Evolutionary conservation across 2,797 vertebrate genomes (phyloP).

Genomic region (Sylvia borin): DNA sequence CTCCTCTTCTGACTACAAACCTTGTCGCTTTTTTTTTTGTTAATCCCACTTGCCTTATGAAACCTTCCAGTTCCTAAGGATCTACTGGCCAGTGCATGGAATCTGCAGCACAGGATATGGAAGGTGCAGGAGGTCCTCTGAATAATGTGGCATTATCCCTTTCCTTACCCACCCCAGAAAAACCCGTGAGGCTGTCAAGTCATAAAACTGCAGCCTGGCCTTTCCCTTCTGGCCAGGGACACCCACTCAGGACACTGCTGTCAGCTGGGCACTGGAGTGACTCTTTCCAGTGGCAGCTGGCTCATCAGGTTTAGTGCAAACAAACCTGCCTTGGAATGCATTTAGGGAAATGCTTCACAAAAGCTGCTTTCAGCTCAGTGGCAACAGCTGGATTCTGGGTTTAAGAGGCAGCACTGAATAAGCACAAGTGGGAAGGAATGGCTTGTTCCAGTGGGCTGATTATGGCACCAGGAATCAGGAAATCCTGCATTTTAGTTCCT

Average conservation of each 20-base stretch:
- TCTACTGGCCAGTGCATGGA: background rate
- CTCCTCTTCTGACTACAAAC: background rate
- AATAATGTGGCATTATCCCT: background rate
- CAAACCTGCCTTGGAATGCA: background rate
- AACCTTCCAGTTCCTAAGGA: background rate
- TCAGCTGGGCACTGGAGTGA: background rate
- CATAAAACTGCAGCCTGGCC: background rate
- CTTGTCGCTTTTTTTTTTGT: background rate
- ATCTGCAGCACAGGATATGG: background rate
- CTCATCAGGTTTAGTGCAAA: background rate
- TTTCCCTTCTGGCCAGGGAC: background rate
- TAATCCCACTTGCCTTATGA: background rate
- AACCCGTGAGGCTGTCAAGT: background rate
- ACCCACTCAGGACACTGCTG: background rate
- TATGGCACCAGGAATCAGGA: background rate
- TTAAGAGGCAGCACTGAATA: background rate
- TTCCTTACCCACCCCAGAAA: background rate
- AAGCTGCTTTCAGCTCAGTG: constrained; percentile 9
- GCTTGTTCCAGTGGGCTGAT: background rate
- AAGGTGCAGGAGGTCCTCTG: background rate
- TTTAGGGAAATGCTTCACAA: background rate
- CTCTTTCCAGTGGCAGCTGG: background rate
- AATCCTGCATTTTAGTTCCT: background rate
- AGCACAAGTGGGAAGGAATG: background rate
- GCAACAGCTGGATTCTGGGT: constrained; percentile 32